These are phyloP conservation scores for Papilio gigon DNA, from an alignment of 2,888 invertebrate species.

Conservation along the genomic window DNA sequence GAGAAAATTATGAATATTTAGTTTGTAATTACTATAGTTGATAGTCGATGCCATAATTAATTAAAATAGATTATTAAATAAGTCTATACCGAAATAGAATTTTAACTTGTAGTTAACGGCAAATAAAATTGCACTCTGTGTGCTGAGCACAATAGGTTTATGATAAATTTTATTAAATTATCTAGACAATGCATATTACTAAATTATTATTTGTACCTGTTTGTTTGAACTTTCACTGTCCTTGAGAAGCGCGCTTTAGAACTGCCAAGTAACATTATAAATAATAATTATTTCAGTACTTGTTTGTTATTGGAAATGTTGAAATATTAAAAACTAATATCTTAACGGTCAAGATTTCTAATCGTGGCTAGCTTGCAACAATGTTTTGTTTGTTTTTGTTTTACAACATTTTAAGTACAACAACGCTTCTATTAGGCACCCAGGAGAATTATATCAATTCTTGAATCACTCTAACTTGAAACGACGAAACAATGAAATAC, in stretches of 20 bases:
- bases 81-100: too few relatives aligned
- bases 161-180: too few relatives aligned
- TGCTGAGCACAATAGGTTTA: too few relatives aligned
- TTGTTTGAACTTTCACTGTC: slow-evolving; percentile 78
- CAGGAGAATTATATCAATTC: neutral
- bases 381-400: slow-evolving; percentile 4
- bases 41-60: neutral
- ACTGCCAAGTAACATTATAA: slow-evolving; percentile 14
- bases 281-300: slow-evolving; percentile 16
- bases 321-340: slow-evolving; percentile 16
- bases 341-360: neutral
- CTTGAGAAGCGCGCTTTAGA: slow-evolving; percentile 61
- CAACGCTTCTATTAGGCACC: neutral
- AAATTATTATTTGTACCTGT: slow-evolving; percentile 52
- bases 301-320: slow-evolving; percentile 6
- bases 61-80: too few relatives aligned
- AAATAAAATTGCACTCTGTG: too few relatives aligned
- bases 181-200: neutral
- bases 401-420: neutral
- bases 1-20: neutral
- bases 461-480: neutral
- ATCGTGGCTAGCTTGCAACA: neutral
- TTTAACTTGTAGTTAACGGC: too few relatives aligned
- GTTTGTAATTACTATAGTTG: neutral
- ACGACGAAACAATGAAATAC: too few relatives aligned